Evolutionary conservation across 2,113 vertebrate genomes (phyloP), one percentile per base, ranked within the genome.

Genomic region (Triplophysa dalaica): DNA sequence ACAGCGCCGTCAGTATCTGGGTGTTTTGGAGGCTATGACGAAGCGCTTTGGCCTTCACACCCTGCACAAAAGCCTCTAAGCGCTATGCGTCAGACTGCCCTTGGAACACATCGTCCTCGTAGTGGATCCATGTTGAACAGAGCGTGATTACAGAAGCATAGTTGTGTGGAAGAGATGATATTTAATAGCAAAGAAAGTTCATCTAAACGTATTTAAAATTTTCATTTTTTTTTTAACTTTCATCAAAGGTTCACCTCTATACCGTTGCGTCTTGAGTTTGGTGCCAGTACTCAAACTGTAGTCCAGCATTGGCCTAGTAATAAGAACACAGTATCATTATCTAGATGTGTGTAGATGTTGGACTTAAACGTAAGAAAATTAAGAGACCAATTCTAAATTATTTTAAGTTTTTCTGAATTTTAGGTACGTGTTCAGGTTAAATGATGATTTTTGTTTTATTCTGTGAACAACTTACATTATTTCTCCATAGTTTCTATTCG

Each of bases 21-120:
- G 75, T 43, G 56, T 56, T 75, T 70, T 26, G 56, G 52, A 58
- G 52, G 52, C 63, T 48, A 24, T 75, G 79, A 75, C 70, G 50
- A 74, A 81, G 63, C 50, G 45, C 65, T 56, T 22, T 19, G 70
- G 60, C 65, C n/a, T 19, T 62, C 65, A 66, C 58, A 52, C 64
- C 76, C 81, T 54, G 24, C 56, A 48, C 64, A 50, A 60, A 56
- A 16, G 64, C 72, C 72, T n/a, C 8, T 29, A 19, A 50, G 70
- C 38, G 1, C 13, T 75, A 50, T 75, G 29, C 24, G 8, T 76
- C 80, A 76, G 60, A 66, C 72, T 50, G 70, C 17, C 68, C 26
- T 63, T 81, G 76, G 19, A 84, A 66, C 17, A 54, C 14, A 0
- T 2, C 26, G 12, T 65, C 62, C 75, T 77, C 45, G 21, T 11